Evolutionary conservation across 2,113 vertebrate species (phyloP).

Genomic region (Paraplagusia blochii): DNA sequence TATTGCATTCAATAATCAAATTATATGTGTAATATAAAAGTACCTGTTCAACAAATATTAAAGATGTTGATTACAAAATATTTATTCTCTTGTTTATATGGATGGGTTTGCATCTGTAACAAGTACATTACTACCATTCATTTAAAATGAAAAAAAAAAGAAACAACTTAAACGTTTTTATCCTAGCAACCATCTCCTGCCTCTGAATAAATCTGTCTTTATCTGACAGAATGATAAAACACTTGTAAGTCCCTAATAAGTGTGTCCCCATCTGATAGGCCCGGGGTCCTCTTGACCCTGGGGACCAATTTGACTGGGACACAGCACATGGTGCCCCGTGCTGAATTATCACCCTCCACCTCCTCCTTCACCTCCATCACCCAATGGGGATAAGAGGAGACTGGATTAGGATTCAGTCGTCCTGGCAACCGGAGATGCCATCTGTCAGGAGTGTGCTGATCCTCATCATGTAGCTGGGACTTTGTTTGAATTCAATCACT

Average conservation of each 20-base stretch:
- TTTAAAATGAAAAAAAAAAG: not conserved
- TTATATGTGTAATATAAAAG: no score
- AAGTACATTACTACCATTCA: no score
- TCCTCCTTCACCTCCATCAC: not conserved
- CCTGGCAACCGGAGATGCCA: slow-evolving; percentile 75
- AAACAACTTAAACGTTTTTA: slow-evolving; percentile 7
- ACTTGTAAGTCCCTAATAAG: slow-evolving; percentile 69
- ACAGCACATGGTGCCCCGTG: slow-evolving; percentile 64
- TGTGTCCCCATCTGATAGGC: slow-evolving; percentile 72
- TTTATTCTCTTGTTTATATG: no score
- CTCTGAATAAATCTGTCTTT: slow-evolving; percentile 48
- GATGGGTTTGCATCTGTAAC: no score
- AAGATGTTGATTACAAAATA: no score
- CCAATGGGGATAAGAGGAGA: slow-evolving; percentile 34
- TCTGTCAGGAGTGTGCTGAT: slow-evolving; percentile 71
- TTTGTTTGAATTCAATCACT: slow-evolving; percentile 67
- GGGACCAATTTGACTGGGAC: slow-evolving; percentile 85
- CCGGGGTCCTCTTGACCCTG: slow-evolving; percentile 65
- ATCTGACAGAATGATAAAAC: slow-evolving; percentile 70
- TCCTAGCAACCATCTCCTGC: slow-evolving; percentile 6
- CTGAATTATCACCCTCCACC: slow-evolving; percentile 47
- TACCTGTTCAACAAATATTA: no score
- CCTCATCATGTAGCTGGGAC: slow-evolving; percentile 63
- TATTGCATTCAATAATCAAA: no score
- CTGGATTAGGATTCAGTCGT: slow-evolving; percentile 71